phyloP scores from a whole-genome alignment of 2,113 vertebrate genomes.

The Corydoras sp. region DNA sequence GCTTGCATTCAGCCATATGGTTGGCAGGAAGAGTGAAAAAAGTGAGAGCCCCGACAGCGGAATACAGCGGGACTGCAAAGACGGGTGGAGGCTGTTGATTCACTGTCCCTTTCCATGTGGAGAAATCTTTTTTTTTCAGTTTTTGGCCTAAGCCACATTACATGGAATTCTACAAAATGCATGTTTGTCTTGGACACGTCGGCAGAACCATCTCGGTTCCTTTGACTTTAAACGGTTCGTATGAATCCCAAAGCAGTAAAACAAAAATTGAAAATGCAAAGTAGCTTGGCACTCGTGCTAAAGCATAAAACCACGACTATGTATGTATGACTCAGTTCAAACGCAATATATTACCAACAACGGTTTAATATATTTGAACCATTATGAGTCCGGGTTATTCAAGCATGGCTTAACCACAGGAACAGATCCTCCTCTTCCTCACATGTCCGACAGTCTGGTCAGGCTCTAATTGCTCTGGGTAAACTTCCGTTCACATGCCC shows the following conservation, averaged over 20 bases:
- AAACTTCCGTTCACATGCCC: slow-evolving; percentile 28
- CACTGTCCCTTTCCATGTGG: slow-evolving; percentile 1
- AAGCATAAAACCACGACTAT: too few species aligned
- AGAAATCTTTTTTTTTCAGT: not conserved
- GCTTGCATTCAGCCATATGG: slow-evolving; percentile 41
- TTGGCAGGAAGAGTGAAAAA: slow-evolving; percentile 33
- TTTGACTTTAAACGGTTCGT: too few species aligned
- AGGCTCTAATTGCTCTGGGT: slow-evolving; percentile 27
- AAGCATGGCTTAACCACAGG: slow-evolving; percentile 16
- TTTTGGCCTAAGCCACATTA: not conserved
- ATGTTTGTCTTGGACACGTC: too few species aligned
- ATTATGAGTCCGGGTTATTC: too few species aligned
- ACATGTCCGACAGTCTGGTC: slow-evolving; percentile 12
- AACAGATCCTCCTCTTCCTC: slow-evolving; percentile 6
- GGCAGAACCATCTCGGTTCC: too few species aligned
- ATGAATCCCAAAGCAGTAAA: too few species aligned
- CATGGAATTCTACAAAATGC: too few species aligned
- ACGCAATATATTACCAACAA: too few species aligned
- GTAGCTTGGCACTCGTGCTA: too few species aligned
- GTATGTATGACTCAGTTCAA: too few species aligned
- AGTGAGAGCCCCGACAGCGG: slow-evolving; percentile 18
- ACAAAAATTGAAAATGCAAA: too few species aligned
- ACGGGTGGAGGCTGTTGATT: slow-evolving; percentile 20
- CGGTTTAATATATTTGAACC: too few species aligned
- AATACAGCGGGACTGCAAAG: slow-evolving; percentile 1